phyloP scores from a whole-genome alignment of 2,888 invertebrate genomes.

The Conchocele bisecta region DNA sequence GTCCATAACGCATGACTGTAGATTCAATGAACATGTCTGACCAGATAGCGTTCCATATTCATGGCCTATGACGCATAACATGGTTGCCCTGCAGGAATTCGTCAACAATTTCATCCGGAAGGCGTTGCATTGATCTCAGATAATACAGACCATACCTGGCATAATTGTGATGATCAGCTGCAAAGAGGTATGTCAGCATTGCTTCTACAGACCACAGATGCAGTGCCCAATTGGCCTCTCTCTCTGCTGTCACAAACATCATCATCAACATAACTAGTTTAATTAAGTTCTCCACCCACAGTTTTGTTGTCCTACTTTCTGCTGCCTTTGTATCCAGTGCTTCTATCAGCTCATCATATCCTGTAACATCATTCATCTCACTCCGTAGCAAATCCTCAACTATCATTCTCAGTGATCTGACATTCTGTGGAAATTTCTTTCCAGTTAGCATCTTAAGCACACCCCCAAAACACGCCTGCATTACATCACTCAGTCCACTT shows the following conservation, averaged over 20 bases:
- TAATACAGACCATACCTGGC: slow-evolving; percentile 59
- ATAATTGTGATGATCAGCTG: slow-evolving; percentile 57
- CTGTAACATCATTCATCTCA: neutral
- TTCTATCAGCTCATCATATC: slow-evolving; percentile 25
- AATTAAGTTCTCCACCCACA: slow-evolving; percentile 55
- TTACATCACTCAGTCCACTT: slow-evolving; percentile 55
- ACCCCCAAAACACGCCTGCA: slow-evolving; percentile 54
- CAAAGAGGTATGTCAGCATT: slow-evolving; percentile 64
- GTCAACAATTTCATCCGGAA: slow-evolving; percentile 33
- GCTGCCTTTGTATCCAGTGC: slow-evolving; percentile 19
- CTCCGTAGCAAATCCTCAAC: slow-evolving; percentile 32
- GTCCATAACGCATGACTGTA: slow-evolving; percentile 66
- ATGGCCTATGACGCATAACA: slow-evolving; percentile 55
- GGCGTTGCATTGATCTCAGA: slow-evolving; percentile 48
- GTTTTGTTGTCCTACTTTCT: slow-evolving; percentile 15
- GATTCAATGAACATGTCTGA: slow-evolving; percentile 63
- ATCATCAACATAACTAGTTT: slow-evolving; percentile 59
- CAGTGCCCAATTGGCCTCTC: slow-evolving; percentile 56
- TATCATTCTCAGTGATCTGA: slow-evolving; percentile 30
- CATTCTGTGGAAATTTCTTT: slow-evolving; percentile 53
- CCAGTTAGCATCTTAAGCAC: slow-evolving; percentile 59
- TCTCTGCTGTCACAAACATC: slow-evolving; percentile 49
- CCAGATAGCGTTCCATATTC: slow-evolving; percentile 64
- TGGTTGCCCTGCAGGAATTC: slow-evolving; percentile 54
- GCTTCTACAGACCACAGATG: slow-evolving; percentile 46